Evolutionary conservation across 2,797 vertebrate species (phyloP), one percentile per base, ranked within the genome.

Genomic region (Todus mexicanus): DNA sequence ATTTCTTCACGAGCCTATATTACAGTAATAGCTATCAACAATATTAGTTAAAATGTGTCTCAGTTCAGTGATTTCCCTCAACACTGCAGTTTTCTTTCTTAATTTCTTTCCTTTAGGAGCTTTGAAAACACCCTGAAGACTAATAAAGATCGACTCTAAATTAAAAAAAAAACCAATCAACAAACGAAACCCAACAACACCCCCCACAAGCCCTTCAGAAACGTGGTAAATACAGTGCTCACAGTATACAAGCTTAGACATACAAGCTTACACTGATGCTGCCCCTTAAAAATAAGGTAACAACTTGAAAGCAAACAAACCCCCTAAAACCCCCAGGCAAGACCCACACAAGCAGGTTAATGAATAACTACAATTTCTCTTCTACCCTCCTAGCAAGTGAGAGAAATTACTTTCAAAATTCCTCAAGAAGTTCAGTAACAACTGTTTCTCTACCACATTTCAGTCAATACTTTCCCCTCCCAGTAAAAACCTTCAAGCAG

Each of bases 41-140:
- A 43, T 54, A 81, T 75, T 65, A 92, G 80, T 89, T 94, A 88
- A 90, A 95, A 72, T 37, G 33, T 59, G 74, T 73, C 77, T 82
- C 66, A 40, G 61, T 77, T 87, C 86, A 60, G 53, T 77, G 83
- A 81, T 78, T 93, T 45, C 48, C 48, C 60, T 37, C 53, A 92
- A 75, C 79, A 40, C 33, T 31, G 37, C 61, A 71, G 72, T 91
- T 74, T 74, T 74, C 78, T 74, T 84, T 68, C 74, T 78, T 89
- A 71, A 90, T 92, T 86, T 88, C 47, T 19, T 87, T 65, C 57
- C 80, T 86, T 92, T 75, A 89, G 53, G 48, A 45, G 21, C 61
- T 77, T 72, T 89, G 69, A 89, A 93, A 93, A 89, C 53, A 40
- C 84, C 65, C 72, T 53, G 33, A 94, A 87, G 82, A 83, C 31